phyloP scores from a whole-genome alignment of 2,888 invertebrate genomes.

The Tupiocoris notatus region DNA sequence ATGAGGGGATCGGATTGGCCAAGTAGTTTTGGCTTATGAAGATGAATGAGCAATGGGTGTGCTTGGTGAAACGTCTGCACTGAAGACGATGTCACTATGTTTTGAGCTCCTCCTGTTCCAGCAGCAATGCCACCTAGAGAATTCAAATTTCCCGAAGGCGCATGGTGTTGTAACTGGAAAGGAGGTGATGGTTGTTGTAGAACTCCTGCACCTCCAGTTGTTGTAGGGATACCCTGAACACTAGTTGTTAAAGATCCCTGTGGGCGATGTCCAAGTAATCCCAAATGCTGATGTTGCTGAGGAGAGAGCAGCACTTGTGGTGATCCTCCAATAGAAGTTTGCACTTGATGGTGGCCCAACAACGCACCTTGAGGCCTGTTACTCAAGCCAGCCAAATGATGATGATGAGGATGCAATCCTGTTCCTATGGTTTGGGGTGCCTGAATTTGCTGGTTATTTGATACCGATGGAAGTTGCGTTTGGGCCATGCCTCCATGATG shows the following conservation, averaged over 20 bases:
- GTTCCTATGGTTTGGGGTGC: not conserved
- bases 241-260: not conserved
- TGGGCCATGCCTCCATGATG: not conserved
- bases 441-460: not conserved
- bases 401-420: not conserved
- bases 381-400: too few species aligned
- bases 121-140: not conserved
- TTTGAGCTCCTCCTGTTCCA: not conserved
- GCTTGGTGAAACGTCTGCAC: constrained; percentile 20
- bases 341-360: not conserved
- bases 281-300: not conserved
- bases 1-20: not conserved
- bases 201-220: too few species aligned
- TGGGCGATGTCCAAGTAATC: not conserved
- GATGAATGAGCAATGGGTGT: constrained; percentile 11
- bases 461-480: not conserved
- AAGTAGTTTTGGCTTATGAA: not conserved
- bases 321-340: not conserved
- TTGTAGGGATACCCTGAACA: not conserved
- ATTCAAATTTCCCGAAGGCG: not conserved
- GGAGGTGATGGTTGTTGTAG: not conserved
- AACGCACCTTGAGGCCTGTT: not conserved
- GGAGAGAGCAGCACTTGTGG: not conserved
- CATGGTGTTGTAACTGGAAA: not conserved
- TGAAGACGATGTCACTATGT: not conserved